phyloP scores from a whole-genome alignment of 2,888 invertebrate genomes.

The Heliconius erato region DNA sequence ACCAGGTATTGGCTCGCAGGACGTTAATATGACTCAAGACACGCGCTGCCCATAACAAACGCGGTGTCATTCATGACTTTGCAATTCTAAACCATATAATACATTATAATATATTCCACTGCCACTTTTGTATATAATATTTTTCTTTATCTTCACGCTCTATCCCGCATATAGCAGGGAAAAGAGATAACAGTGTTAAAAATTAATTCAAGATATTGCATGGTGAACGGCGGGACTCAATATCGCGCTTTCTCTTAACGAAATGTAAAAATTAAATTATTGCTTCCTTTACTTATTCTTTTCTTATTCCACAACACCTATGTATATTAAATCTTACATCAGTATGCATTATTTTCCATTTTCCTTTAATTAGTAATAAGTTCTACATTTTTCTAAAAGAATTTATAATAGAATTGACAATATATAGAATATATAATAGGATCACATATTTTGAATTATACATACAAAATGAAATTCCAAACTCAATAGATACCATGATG shows the following conservation, averaged over 20 bases:
- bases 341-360: background rate
- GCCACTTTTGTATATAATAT: too few species aligned
- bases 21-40: background rate
- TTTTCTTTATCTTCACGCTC: background rate
- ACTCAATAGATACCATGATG: too few species aligned
- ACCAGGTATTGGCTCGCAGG: conserved; percentile 11
- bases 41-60: background rate
- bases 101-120: background rate
- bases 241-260: background rate
- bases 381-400: background rate
- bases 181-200: too few species aligned
- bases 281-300: too few species aligned
- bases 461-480: background rate
- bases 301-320: too few species aligned
- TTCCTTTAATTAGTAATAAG: background rate
- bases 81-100: background rate
- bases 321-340: too few species aligned
- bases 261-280: background rate
- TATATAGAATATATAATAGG: background rate
- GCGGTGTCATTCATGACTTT: conserved; percentile 6
- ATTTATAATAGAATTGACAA: background rate
- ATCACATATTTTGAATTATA: background rate
- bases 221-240: background rate
- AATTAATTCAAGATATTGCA: too few species aligned
- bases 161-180: too few species aligned